Conservation (phyloP, 1,140 invertebrate species). For the Arion vulgaris region DNA sequence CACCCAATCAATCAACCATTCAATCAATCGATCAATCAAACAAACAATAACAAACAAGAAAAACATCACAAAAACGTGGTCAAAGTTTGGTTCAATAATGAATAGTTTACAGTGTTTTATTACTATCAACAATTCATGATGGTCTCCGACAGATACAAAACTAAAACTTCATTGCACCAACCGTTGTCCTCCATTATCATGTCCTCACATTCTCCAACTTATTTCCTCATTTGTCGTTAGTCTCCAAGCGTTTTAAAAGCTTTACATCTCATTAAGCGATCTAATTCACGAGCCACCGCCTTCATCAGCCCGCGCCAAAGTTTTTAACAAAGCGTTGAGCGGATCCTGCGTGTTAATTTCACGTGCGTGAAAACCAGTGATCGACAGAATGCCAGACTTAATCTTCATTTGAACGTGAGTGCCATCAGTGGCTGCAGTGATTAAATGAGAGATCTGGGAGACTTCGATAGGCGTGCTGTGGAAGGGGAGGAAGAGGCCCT, state of each 20-base stretch:
- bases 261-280: constrained; percentile 16
- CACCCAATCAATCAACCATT: too few species aligned
- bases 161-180: not conserved
- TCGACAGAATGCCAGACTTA: constrained; percentile 22
- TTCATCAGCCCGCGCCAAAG: not conserved
- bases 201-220: not conserved
- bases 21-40: too few species aligned
- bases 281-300: not conserved
- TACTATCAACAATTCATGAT: too few species aligned
- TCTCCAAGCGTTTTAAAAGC: constrained; percentile 16
- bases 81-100: too few species aligned
- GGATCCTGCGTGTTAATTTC: not conserved
- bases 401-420: constrained; percentile 24
- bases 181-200: not conserved
- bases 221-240: constrained; percentile 6
- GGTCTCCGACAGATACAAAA: too few species aligned
- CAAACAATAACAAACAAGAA: too few species aligned
- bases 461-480: not conserved
- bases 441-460: not conserved
- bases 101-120: too few species aligned
- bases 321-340: not conserved
- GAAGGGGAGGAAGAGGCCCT: too few species aligned
- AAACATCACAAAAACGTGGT: too few species aligned
- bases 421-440: constrained; percentile 9
- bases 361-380: constrained; percentile 13